Percentiles rank a stretch among this genome's conserved stretches.
Conservation (phyloP, 2,113 vertebrate genomes). For the Oryzias woworae region DNA sequence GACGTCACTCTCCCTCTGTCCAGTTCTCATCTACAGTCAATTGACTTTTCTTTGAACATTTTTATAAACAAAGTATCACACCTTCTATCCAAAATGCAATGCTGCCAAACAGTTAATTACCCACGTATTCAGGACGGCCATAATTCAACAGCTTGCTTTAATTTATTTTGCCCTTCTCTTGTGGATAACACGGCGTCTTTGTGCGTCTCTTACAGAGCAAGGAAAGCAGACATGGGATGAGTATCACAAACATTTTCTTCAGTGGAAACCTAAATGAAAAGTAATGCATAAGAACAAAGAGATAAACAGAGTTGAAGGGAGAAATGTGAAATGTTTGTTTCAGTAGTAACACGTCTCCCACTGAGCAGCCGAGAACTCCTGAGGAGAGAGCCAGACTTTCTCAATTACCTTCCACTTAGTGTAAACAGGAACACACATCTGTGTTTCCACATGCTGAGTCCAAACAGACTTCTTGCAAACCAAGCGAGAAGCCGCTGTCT, state of each 20-base stretch:
- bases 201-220: slow-evolving; percentile 16
- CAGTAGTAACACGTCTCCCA: slow-evolving; percentile 44
- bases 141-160: too few species aligned
- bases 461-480: slow-evolving; percentile 24
- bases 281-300: slow-evolving; percentile 26
- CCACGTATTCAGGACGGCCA: too few species aligned
- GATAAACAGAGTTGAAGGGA: slow-evolving; percentile 20
- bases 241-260: slow-evolving; percentile 24
- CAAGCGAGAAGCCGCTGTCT: slow-evolving; percentile 16
- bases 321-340: slow-evolving; percentile 54
- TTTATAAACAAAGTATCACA: too few species aligned
- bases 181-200: slow-evolving; percentile 14
- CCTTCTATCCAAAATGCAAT: too few species aligned
- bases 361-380: slow-evolving; percentile 40
- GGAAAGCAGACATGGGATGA: slow-evolving; percentile 5
- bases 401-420: slow-evolving; percentile 59
- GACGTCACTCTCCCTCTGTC: too few species aligned
- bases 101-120: too few species aligned
- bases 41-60: too few species aligned
- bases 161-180: too few species aligned
- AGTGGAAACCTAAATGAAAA: slow-evolving; percentile 3
- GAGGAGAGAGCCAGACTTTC: slow-evolving; percentile 61
- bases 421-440: slow-evolving; percentile 64
- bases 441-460: slow-evolving; percentile 34
- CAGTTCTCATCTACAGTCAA: too few species aligned